These are phyloP conservation scores for Achatina immaculata DNA, from an alignment of 1,140 invertebrate genomes.

Conservation along the genomic window DNA sequence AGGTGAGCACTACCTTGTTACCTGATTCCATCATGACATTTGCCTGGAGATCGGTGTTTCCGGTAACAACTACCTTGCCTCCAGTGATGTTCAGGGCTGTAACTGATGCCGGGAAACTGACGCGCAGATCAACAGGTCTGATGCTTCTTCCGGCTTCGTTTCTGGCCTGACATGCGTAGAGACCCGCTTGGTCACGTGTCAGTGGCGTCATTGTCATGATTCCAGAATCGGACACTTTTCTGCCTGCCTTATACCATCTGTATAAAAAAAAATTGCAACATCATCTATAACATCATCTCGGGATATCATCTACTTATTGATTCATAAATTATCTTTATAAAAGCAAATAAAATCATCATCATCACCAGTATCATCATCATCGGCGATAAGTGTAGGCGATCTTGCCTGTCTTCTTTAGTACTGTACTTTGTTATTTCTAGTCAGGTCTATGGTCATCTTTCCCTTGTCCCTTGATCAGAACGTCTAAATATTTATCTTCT, in stretches of 20 bases:
- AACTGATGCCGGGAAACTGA: neutral
- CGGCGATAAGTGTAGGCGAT: no score
- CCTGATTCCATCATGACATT: neutral
- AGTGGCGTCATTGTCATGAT: neutral
- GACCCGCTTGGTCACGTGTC: slow-evolving; percentile 1
- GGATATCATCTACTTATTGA: neutral
- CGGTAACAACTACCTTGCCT: no score
- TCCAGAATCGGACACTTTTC: neutral
- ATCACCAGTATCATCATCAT: no score
- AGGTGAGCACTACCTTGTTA: neutral
- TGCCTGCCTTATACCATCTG: slow-evolving; percentile 37
- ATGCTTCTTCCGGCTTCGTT: slow-evolving; percentile 27
- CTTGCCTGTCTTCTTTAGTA: no score
- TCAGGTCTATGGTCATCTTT: no score
- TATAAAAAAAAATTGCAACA: neutral
- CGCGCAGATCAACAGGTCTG: slow-evolving; percentile 27
- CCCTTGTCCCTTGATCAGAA: no score
- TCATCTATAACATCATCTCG: neutral
- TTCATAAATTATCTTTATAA: neutral
- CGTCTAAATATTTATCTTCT: no score
- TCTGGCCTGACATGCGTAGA: slow-evolving; percentile 37
- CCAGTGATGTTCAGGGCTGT: neutral
- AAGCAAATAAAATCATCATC: neutral
- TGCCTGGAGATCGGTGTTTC: neutral
- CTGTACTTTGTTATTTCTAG: no score